Evolutionary conservation across 2,888 invertebrate species (phyloP).

Genomic region (Lysandra coridon): DNA sequence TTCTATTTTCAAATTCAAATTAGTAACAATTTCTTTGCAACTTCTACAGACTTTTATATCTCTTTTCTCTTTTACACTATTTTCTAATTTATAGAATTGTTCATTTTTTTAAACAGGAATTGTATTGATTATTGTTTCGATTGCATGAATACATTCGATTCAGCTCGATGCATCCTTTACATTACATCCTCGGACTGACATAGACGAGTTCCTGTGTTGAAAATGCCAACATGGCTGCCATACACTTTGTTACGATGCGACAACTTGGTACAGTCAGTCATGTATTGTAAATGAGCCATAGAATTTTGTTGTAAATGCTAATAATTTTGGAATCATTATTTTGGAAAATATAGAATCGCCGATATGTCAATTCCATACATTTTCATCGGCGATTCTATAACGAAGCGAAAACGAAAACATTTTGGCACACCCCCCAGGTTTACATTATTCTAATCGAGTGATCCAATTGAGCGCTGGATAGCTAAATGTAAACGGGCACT

Average conservation of each 20-base stretch:
- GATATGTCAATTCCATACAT: too few species aligned
- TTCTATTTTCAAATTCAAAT: neutral
- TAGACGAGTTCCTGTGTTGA: constrained; percentile 55
- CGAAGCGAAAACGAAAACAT: too few species aligned
- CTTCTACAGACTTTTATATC: too few species aligned
- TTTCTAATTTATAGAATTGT: neutral
- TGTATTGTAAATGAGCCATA: neutral
- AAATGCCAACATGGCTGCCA: neutral
- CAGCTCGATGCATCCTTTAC: constrained; percentile 46
- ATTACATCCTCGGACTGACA: constrained; percentile 53
- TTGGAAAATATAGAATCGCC: too few species aligned
- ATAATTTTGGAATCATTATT: neutral
- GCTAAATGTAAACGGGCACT: too few species aligned
- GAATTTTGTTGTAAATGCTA: too few species aligned
- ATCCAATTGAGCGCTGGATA: too few species aligned
- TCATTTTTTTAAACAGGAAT: neutral
- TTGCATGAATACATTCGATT: constrained; percentile 6
- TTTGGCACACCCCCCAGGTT: too few species aligned
- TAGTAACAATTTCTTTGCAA: too few species aligned
- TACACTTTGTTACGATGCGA: neutral
- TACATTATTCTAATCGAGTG: too few species aligned
- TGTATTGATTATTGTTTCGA: constrained; percentile 8
- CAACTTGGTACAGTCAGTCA: neutral
- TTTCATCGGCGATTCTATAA: too few species aligned
- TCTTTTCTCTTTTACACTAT: neutral